Evolutionary conservation across 2,797 vertebrate species (phyloP).

Genomic region (Sebastes aleutianus): DNA sequence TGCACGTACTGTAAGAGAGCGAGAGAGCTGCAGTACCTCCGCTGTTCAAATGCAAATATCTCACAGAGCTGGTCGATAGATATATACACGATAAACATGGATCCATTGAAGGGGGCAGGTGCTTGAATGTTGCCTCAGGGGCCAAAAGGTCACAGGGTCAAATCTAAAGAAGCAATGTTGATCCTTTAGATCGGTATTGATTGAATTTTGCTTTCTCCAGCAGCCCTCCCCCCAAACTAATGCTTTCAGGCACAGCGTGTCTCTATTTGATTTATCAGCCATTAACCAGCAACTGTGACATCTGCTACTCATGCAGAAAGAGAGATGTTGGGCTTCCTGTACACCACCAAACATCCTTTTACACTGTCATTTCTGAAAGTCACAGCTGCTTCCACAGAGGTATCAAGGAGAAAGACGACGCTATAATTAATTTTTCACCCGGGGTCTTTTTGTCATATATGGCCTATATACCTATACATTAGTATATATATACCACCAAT

Average conservation of each 20-base stretch:
- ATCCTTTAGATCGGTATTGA: constrained; percentile 72
- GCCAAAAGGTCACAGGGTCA: constrained; percentile 70
- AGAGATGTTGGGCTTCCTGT: neutral
- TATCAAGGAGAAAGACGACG: neutral
- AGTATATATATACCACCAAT: neutral
- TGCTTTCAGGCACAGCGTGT: constrained; percentile 42
- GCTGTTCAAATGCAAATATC: constrained; percentile 69
- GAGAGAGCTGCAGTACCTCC: constrained; percentile 50
- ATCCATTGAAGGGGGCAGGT: constrained; percentile 58
- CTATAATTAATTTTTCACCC: neutral
- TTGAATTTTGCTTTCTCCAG: constrained; percentile 57
- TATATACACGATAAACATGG: constrained; percentile 63
- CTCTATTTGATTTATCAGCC: constrained; percentile 72
- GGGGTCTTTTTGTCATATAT: neutral
- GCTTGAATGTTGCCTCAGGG: constrained; percentile 62
- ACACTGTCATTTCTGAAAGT: neutral
- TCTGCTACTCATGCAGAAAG: constrained; percentile 37
- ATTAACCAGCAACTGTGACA: constrained; percentile 51
- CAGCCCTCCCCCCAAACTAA: constrained; percentile 16
- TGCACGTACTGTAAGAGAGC: neutral
- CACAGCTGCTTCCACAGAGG: neutral
- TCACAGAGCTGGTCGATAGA: constrained; percentile 54
- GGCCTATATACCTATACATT: neutral
- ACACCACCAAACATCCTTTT: neutral
- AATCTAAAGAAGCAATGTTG: constrained; percentile 66